Base-by-base conservation (phyloP, 2,888 invertebrate species). In the Himalopsyche tibetana region DNA sequence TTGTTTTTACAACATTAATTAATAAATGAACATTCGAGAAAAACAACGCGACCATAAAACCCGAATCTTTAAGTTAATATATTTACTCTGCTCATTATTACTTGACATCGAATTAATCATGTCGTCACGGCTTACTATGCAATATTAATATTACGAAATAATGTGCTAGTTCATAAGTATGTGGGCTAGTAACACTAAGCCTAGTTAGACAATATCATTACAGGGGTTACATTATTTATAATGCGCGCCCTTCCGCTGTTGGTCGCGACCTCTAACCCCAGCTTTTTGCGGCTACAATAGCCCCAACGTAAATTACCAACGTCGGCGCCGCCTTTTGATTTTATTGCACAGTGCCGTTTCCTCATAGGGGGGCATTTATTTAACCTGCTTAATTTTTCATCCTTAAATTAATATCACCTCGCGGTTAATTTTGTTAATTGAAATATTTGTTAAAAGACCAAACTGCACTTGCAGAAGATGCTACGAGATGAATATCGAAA, bases 171-270 rank as follows among this genome's bases (percentile, higher is more conserved):
- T 51, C 51, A 51, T 51, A 51, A 51, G 63, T 19, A 63, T 63
- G 63, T 63, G 63, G 56, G 63, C n/a, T 19, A 63, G 19, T 19
- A 63, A n/a, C 63, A 63, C 63, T 63, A 63, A 63, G 63, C 63
- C 63, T 63, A 63, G 80, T 40, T 81, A 81, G 81, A 81, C 81
- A 81, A 51, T 81, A 51, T 81, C 81, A 81, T 81, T 81, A 81
- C 19, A 45, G 81, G 51, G 81, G 81, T 17, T 28, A 51, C 81
- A 81, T 81, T 81, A 81, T 51, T 81, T 81, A 81, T 81, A 51
- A 81, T 63, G 63, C 63, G 63, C 63, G 45, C n/a, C 81, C 81
- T 28, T 51, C 51, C 80, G 40, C 80, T 80, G 38, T 80, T 36
- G 63, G 63, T 63, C 19, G 63, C 63, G 63, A 63, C 63, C 63